Conservation (phyloP, 2,113 vertebrate genomes). For the Forbesichthys papilliferus region DNA sequence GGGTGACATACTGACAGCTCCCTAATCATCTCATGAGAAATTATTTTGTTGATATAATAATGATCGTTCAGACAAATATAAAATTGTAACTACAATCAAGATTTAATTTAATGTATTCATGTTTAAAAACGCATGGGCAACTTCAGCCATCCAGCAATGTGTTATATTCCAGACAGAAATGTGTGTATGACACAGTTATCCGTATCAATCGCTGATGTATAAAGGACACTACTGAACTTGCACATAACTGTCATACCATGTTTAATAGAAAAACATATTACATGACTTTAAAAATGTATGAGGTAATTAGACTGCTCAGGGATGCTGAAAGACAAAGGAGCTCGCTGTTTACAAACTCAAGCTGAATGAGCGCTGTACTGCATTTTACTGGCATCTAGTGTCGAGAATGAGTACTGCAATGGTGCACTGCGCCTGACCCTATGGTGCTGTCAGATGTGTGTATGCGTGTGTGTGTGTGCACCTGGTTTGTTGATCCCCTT, state of each 20-base stretch:
- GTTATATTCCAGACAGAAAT: slow-evolving; percentile 9
- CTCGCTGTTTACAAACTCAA: not conserved
- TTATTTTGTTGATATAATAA: slow-evolving; percentile 57
- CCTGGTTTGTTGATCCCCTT: slow-evolving; percentile 62
- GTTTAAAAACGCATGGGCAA: slow-evolving; percentile 22
- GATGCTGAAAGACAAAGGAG: slow-evolving; percentile 27
- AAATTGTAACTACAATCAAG: slow-evolving; percentile 3
- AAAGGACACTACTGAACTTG: slow-evolving; percentile 36
- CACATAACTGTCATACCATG: not conserved
- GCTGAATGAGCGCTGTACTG: slow-evolving; percentile 25
- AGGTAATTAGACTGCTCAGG: slow-evolving; percentile 12
- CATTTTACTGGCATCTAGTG: slow-evolving; percentile 72
- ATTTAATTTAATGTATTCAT: slow-evolving; percentile 17
- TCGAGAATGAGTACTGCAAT: slow-evolving; percentile 39
- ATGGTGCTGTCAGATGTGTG: slow-evolving; percentile 26
- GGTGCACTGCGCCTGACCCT: slow-evolving; percentile 36
- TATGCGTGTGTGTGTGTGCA: not conserved
- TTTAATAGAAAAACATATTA: slow-evolving; percentile 22
- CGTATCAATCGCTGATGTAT: slow-evolving; percentile 38
- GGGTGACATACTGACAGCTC: slow-evolving; percentile 42
- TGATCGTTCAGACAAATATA: slow-evolving; percentile 25
- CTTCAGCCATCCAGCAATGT: not conserved
- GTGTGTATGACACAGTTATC: slow-evolving; percentile 42
- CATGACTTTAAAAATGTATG: slow-evolving; percentile 39
- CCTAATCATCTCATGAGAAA: slow-evolving; percentile 64